A percentile compares a stretch with the other conserved stretches of the same genome.
phyloP scores from a whole-genome alignment of 2,113 vertebrate genomes.

The Bos taurus region DNA sequence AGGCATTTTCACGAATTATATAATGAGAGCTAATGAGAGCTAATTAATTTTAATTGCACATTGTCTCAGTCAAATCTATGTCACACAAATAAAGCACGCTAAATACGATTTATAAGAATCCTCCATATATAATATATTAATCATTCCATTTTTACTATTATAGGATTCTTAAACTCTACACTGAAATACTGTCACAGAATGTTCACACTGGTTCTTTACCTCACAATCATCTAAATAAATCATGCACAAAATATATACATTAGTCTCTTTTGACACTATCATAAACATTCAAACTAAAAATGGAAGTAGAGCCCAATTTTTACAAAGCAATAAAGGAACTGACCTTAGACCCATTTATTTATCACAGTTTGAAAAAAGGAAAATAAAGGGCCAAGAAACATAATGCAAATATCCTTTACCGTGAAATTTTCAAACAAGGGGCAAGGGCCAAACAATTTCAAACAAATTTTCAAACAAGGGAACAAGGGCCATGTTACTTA shows the following conservation, averaged over 20 bases:
- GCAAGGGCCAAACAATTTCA: too few species aligned
- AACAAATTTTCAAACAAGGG: too few species aligned
- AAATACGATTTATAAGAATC: not conserved
- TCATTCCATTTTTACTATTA: not conserved
- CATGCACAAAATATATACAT: not conserved
- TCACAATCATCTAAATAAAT: not conserved
- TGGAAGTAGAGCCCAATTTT: not conserved
- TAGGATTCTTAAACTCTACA: not conserved
- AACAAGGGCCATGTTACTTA: not conserved
- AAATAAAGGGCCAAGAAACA: not conserved
- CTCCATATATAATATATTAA: not conserved
- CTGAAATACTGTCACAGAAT: not conserved
- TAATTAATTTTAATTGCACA: not conserved
- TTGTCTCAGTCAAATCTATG: not conserved
- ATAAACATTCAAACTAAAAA: not conserved
- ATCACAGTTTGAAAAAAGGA: not conserved
- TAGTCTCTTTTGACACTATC: not conserved
- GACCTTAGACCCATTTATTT: not conserved
- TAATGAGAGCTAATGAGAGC: not conserved
- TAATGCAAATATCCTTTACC: not conserved
- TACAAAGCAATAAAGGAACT: not conserved
- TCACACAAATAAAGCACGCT: not conserved
- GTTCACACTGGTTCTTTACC: not conserved
- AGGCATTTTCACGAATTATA: not conserved
- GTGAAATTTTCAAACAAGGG: not conserved